Conservation (phyloP, 2,888 invertebrate species). For the Rhingia rostrata region DNA sequence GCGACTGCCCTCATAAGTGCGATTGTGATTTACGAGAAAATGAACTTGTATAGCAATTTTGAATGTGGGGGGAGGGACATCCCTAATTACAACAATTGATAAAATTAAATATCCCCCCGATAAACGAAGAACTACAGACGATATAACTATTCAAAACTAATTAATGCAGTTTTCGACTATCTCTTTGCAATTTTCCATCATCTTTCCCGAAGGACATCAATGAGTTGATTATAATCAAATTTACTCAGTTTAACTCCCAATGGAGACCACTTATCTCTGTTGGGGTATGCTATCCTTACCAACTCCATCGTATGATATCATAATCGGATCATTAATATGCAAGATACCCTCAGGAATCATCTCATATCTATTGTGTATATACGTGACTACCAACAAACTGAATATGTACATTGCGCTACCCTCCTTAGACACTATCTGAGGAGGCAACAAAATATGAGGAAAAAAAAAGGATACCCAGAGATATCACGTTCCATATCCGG, state of each 20-base stretch:
- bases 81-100: not conserved
- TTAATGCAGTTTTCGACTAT: not conserved
- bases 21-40: not conserved
- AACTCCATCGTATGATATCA: slow-evolving; percentile 6
- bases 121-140: not conserved
- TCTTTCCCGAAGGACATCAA: slow-evolving; percentile 9
- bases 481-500: slow-evolving; percentile 6
- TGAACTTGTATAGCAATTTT: not conserved
- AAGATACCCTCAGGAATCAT: slow-evolving; percentile 36
- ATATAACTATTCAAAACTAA: not conserved
- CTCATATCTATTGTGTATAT: slow-evolving; percentile 7
- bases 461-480: slow-evolving; percentile 25
- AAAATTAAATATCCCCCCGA: not conserved
- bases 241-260: slow-evolving; percentile 39
- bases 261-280: slow-evolving; percentile 38
- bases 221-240: slow-evolving; percentile 46
- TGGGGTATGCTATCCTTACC: not conserved
- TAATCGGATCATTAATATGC: slow-evolving; percentile 49
- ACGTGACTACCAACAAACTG: slow-evolving; percentile 30
- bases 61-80: too few relatives aligned
- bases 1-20: not conserved
- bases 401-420: not conserved
- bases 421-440: not conserved
- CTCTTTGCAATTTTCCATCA: not conserved
- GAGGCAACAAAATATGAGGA: not conserved